A percentile compares a stretch with the other conserved stretches of the same genome.
These are phyloP conservation scores for Panorpa germanica DNA, from an alignment of 2,888 invertebrate species.

Conservation along the genomic window DNA sequence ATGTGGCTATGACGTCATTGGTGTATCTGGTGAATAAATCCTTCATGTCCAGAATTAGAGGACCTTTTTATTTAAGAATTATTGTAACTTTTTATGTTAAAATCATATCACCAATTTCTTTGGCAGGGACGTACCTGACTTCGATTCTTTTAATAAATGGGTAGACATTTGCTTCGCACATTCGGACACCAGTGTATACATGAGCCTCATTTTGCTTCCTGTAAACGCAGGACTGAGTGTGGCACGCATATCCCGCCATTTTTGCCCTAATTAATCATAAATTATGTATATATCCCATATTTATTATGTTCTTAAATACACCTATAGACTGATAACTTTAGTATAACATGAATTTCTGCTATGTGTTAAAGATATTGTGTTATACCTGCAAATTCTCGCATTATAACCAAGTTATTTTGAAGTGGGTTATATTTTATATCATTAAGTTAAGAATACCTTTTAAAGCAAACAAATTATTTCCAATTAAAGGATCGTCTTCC, in stretches of 20 bases:
- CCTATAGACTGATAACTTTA: not conserved
- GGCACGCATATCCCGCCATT: conserved; percentile 18
- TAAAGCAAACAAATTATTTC: conserved; percentile 17
- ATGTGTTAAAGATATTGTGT: no score
- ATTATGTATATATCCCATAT: no score
- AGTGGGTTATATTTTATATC: no score
- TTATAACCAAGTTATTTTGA: no score
- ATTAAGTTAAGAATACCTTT: conserved; percentile 18
- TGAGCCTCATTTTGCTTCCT: conserved; percentile 17
- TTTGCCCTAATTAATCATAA: conserved; percentile 13
- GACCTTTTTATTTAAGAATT: no score
- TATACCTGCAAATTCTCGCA: no score
- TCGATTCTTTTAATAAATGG: no score
- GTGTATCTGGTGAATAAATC: conserved; percentile 26
- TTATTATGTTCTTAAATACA: no score
- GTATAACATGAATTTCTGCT: no score
- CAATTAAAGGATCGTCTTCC: conserved; percentile 23
- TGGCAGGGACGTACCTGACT: not conserved
- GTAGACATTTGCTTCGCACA: no score
- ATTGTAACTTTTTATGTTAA: not conserved
- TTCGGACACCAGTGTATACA: conserved; percentile 16
- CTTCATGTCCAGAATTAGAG: conserved; percentile 20
- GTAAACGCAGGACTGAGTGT: conserved; percentile 18
- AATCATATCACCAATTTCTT: not conserved
- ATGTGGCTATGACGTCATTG: conserved; percentile 31